A percentile compares a stretch with the other conserved stretches of the same genome.
These are phyloP conservation scores for Sebastes alutus DNA, from an alignment of 2,797 vertebrate species.

Conservation along the genomic window DNA sequence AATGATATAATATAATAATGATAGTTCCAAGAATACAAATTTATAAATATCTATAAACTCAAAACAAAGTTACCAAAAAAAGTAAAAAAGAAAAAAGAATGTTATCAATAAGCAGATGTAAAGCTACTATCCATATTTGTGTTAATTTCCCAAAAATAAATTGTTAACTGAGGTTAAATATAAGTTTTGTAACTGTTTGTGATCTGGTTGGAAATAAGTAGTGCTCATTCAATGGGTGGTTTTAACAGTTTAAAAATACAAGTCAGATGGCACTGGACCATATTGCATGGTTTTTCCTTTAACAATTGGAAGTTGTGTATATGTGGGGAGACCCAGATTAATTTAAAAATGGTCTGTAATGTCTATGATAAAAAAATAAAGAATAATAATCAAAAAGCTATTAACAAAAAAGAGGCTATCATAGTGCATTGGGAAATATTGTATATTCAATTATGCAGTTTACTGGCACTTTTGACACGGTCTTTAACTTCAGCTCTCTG, in stretches of 20 bases:
- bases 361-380: not conserved
- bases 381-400: not conserved
- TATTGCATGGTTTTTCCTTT: not conserved
- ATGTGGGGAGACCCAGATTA: not conserved
- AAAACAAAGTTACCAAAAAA: not conserved
- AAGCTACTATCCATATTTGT: not conserved
- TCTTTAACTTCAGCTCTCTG: not conserved
- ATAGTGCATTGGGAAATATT: not conserved
- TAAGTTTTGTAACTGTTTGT: not conserved
- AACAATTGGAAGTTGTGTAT: not conserved
- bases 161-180: not conserved
- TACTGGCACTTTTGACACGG: not conserved
- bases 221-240: not conserved
- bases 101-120: not conserved
- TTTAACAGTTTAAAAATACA: not conserved
- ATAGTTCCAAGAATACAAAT: too few species aligned
- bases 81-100: not conserved
- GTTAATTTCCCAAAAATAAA: not conserved
- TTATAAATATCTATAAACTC: not conserved
- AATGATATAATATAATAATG: too few species aligned
- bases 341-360: not conserved
- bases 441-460: not conserved
- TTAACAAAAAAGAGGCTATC: not conserved
- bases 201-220: not conserved
- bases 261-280: not conserved